Conservation (phyloP, 2,113 vertebrate genomes). For the Neogobius melanostomus region DNA sequence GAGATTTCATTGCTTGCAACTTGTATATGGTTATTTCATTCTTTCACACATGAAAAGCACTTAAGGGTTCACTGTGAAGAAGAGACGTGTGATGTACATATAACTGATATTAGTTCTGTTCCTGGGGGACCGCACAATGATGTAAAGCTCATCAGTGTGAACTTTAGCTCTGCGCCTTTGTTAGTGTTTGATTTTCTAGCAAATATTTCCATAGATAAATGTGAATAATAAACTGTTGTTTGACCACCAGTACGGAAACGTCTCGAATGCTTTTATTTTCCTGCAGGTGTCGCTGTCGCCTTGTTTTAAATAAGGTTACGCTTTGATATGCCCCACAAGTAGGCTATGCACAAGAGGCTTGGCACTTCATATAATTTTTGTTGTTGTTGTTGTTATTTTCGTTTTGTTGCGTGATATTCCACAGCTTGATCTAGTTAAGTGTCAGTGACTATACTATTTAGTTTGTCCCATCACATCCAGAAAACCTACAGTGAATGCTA, state of each 20-base stretch:
- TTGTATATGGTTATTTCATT: slow-evolving; percentile 45
- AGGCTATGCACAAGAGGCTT: too few species aligned
- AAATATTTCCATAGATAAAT: slow-evolving; percentile 59
- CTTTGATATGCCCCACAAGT: too few species aligned
- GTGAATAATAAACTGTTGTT: slow-evolving; percentile 72
- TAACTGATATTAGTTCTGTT: slow-evolving; percentile 44
- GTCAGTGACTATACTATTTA: slow-evolving; percentile 27
- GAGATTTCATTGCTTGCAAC: slow-evolving; percentile 35
- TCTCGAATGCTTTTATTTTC: slow-evolving; percentile 31
- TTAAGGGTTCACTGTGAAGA: slow-evolving; percentile 75
- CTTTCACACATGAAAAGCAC: slow-evolving; percentile 67
- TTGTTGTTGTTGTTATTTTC: too few species aligned
- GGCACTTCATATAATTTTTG: too few species aligned
- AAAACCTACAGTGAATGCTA: slow-evolving; percentile 37
- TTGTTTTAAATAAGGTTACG: not conserved
- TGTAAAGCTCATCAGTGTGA: slow-evolving; percentile 61
- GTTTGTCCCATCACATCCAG: slow-evolving; percentile 28
- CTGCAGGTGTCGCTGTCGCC: slow-evolving; percentile 66
- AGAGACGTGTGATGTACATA: slow-evolving; percentile 42
- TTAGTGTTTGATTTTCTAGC: slow-evolving; percentile 54
- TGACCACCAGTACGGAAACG: slow-evolving; percentile 43
- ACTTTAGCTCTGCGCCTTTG: slow-evolving; percentile 53
- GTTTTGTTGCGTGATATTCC: too few species aligned
- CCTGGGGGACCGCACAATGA: slow-evolving; percentile 48
- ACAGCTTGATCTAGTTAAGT: slow-evolving; percentile 23